A percentile compares a stretch with the other conserved stretches of the same genome.
phyloP scores from a whole-genome alignment of 2,888 invertebrate genomes.

The Ptilodon capucinus region DNA sequence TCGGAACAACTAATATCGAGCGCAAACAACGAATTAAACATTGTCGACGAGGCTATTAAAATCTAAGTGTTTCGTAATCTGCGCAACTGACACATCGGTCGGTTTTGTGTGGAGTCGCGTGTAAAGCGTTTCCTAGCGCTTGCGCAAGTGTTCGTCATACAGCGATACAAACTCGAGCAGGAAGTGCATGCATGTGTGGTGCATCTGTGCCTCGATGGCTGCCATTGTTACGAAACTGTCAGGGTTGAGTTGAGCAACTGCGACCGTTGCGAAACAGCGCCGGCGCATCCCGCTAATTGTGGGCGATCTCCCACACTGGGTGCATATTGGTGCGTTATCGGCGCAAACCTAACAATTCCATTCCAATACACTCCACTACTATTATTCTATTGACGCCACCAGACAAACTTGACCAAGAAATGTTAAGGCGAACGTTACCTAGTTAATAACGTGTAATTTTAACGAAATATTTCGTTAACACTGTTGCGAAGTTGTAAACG shows the following conservation, averaged over 20 bases:
- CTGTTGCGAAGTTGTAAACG: constrained; percentile 69
- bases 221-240: constrained; percentile 80
- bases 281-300: constrained; percentile 76
- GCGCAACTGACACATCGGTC: constrained; percentile 54
- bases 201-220: constrained; percentile 70
- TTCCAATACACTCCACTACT: constrained; percentile 13
- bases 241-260: constrained; percentile 79
- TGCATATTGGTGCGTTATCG: constrained; percentile 13
- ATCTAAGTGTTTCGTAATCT: constrained; percentile 59
- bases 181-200: constrained; percentile 79
- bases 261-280: constrained; percentile 67
- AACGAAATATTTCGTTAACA: constrained; percentile 68
- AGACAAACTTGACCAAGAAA: constrained; percentile 66
- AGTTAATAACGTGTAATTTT: constrained; percentile 54
- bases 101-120: constrained; percentile 57
- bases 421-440: constrained; percentile 46
- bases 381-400: constrained; percentile 24
- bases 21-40: constrained; percentile 48
- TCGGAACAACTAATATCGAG: constrained; percentile 50
- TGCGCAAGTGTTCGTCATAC: constrained; percentile 70
- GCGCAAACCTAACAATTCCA: constrained; percentile 12
- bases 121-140: constrained; percentile 60
- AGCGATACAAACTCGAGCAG: constrained; percentile 74
- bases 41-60: constrained; percentile 56
- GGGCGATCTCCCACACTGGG: constrained; percentile 64